A percentile compares a stretch with the other conserved stretches of the same genome.
These are phyloP conservation scores for Thumatha senex DNA, from an alignment of 2,888 invertebrate genomes.

Conservation along the genomic window DNA sequence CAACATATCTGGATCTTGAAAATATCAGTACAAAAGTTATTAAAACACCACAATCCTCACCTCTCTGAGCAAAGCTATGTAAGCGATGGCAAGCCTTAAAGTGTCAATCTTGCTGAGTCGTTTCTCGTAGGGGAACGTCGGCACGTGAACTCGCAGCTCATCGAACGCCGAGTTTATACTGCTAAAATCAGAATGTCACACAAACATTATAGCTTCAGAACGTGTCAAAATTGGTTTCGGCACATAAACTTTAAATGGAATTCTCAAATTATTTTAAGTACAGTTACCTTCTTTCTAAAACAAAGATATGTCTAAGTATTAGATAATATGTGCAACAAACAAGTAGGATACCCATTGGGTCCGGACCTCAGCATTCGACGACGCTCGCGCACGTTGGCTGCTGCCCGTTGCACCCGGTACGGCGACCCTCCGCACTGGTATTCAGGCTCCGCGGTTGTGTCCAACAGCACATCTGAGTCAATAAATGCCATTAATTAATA, in stretches of 20 bases:
- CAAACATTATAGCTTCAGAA: constrained; percentile 62
- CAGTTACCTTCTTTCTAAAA: no score
- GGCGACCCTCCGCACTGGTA: constrained; percentile 87
- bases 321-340: constrained; percentile 34
- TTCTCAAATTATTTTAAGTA: no score
- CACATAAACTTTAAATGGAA: not conserved
- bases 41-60: constrained; percentile 35
- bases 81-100: constrained; percentile 97
- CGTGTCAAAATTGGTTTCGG: not conserved
- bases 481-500: no score
- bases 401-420: constrained; percentile 95
- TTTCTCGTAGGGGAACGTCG: constrained; percentile 99
- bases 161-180: constrained; percentile 99
- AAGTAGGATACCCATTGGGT: constrained; percentile 88
- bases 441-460: constrained; percentile 80
- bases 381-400: constrained; percentile 97
- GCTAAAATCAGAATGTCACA: constrained; percentile 86
- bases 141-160: constrained; percentile 98
- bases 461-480: constrained; percentile 64
- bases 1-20: no score
- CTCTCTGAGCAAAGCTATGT: constrained; percentile 96
- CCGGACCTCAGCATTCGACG: constrained; percentile 99
- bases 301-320: no score
- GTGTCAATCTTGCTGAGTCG: constrained; percentile 99
- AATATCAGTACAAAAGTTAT: no score